Base-by-base conservation (phyloP, 1,140 invertebrate genomes). In the Zaprionus tsacasi region DNA sequence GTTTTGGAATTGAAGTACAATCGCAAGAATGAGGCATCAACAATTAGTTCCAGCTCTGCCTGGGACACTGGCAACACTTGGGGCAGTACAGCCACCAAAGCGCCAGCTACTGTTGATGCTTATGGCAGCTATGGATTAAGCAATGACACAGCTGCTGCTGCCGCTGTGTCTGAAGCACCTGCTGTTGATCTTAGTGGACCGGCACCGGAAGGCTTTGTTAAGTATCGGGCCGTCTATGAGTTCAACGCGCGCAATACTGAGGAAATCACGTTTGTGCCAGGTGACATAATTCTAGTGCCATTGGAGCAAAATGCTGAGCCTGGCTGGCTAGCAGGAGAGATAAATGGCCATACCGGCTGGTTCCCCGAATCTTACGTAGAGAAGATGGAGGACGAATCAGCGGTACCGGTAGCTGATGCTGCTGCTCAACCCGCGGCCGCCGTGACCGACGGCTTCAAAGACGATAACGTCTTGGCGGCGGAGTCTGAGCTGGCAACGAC, bases 311-410 rank as follows among this genome's bases (percentile, higher is more conserved):
- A 96, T 82, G 96, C 97, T 1, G 98, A 99, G 91, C 98, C 98
- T 10, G 99, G 98, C n/a, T 99, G 99, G 99, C 94, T 98, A 76
- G 97, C 97, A 76, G 99, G 99, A 5, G 97, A 98, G 90, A 95
- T 98, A 33, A 94, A 96, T 86, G 94, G 94, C 21, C 95, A 96
- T 73, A 96, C 95, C 6, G 98, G 99, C n/a, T 99, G 98, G 98
- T 99, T 99, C 93, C 99, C 99, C 4, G 97, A 99, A 93, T 97
- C 97, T 6, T 99, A 99, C 93, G 98, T 98, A 12, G 97, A 99
- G 91, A 95, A 95, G 33, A 92, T 98, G n/a, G 95, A 95, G 74
- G 92, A 81, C 0, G 89, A 77, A 11, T 33, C 73, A 50, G 25
- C 68, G 8, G 30, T 27, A n/a, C 76, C 55, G 52, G 40, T 45